A percentile compares a stretch with the other conserved stretches of the same genome.
Conservation (phyloP, 2,888 invertebrate genomes). For the Penaeus monodon region DNA sequence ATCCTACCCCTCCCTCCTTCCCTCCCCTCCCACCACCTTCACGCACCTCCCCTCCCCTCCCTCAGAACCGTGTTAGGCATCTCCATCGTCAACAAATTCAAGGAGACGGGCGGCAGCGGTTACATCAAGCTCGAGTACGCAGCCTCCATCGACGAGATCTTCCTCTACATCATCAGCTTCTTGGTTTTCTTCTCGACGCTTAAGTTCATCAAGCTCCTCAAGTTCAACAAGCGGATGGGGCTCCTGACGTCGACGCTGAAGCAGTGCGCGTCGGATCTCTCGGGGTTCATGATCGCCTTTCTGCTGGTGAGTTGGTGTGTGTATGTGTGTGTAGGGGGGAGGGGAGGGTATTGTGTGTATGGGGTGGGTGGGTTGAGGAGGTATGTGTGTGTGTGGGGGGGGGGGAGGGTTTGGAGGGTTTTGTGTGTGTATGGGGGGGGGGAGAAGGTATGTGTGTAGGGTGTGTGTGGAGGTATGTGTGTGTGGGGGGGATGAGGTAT, state of each 20-base stretch:
- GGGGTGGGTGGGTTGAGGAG: no score
- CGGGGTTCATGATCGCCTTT: conserved; percentile 70
- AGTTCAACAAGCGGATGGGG: conserved; percentile 68
- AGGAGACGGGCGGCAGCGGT: conserved; percentile 38
- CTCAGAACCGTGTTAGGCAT: conserved; percentile 17
- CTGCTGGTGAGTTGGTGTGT: conserved; percentile 68
- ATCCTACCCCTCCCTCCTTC: no score
- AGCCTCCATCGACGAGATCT: conserved; percentile 71
- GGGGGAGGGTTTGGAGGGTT: no score
- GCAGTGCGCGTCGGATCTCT: conserved; percentile 67
- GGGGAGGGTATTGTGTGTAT: no score
- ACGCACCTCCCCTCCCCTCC: no score
- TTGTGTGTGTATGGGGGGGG: no score
- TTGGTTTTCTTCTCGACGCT: conserved; percentile 72
- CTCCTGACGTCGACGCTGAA: conserved; percentile 67
- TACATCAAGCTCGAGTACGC: conserved; percentile 69
- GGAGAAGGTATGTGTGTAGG: no score
- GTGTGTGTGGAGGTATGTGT: no score
- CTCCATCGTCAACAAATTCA: conserved; percentile 20
- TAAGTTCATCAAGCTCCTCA: conserved; percentile 72
- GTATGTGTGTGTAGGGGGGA: no score
- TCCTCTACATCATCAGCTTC: conserved; percentile 71
- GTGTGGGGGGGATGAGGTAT: no score
- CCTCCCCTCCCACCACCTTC: no score
- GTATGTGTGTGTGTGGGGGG: no score